A percentile compares a stretch with the other conserved stretches of the same genome.
Conservation (phyloP, 2,797 vertebrate genomes). For the Enteromius mattozi region DNA sequence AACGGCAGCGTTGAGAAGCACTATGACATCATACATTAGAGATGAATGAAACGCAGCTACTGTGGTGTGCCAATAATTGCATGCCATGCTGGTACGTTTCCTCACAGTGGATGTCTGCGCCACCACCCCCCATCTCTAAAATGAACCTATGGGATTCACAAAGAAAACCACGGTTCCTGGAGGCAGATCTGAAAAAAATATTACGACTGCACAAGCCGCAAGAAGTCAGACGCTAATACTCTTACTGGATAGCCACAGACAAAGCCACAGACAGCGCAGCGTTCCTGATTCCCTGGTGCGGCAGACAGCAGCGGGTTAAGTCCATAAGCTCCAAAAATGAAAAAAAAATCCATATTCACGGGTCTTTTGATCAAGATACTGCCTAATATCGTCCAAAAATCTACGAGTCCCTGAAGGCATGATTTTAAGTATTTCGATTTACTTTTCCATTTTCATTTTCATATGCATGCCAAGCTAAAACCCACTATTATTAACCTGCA, state of each 20-base stretch:
- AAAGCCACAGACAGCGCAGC: conserved; percentile 41
- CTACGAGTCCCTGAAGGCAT: conserved; percentile 21
- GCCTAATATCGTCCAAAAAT: conserved; percentile 29
- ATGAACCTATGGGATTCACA: conserved; percentile 18
- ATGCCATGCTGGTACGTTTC: conserved; percentile 21
- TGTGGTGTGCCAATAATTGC: conserved; percentile 29
- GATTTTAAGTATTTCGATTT: conserved; percentile 40
- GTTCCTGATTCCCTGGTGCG: conserved; percentile 37
- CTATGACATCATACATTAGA: conserved; percentile 44
- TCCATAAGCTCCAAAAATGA: conserved; percentile 25
- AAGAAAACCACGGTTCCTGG: conserved; percentile 30
- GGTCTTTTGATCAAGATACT: conserved; percentile 48
- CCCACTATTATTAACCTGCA: conserved; percentile 39
- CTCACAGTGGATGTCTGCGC: conserved; percentile 25
- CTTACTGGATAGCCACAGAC: conserved; percentile 47
- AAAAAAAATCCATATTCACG: conserved; percentile 49
- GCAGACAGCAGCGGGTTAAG: conserved; percentile 46
- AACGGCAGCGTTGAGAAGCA: conserved; percentile 26
- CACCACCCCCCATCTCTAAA: conserved; percentile 12
- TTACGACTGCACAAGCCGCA: conserved; percentile 18
- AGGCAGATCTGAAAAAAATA: conserved; percentile 28
- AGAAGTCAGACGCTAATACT: conserved; percentile 51
- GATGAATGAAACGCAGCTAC: conserved; percentile 37
- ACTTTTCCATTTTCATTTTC: conserved; percentile 38
- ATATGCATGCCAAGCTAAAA: conserved; percentile 40